Evolutionary conservation across 1,140 invertebrate species (phyloP), one percentile per base, ranked within the genome.

Genomic region (Cataglyphis hispanica): DNA sequence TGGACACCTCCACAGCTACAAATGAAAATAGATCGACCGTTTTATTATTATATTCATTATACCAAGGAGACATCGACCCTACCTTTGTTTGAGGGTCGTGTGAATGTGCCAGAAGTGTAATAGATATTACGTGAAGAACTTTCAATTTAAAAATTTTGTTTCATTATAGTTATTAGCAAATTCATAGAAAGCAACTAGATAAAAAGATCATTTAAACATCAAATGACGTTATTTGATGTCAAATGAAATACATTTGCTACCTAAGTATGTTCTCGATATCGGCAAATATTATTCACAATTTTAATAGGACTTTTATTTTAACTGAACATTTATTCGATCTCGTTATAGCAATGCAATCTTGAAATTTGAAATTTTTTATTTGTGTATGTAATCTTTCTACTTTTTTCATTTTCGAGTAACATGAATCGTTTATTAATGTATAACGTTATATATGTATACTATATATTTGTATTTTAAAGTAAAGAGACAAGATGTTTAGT

Each of bases 11-110:
- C 13, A 61, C 1, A 34, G 25, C 6, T 10, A 27, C 43, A 70
- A 4, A 66, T 78, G 0, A 63, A 64, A 34, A 31, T 64, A 78
- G 13, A 78, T 13, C 77, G 22, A 60, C 27, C 70, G n/a, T 74
- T 75, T 37, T 46, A 50, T 63, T 84, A 31, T 81, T 13, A 40
- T 70, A 67, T 69, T 40, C 34, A 1, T 40, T 56, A 56, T 40
- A 74, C 60, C 6, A 37, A 46, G 8, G 16, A 34, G 16, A 27
- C 46, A 50, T 66, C 25, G 16, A n/a, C 43, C 13, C 0, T 75
- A 70, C 10, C 64, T 34, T 60, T 81, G 11, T 58, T 81, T 7
- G 19, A 34, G n/a, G 27, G 58, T 53, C 7, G 1, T 16, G 10
- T 77, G 4, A 31, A 46, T 11, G 7, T 63, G 40, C 2, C 40